A percentile compares a stretch with the other conserved stretches of the same genome.
phyloP scores from a whole-genome alignment of 2,113 vertebrate species.

The Todiramphus saurophagus region DNA sequence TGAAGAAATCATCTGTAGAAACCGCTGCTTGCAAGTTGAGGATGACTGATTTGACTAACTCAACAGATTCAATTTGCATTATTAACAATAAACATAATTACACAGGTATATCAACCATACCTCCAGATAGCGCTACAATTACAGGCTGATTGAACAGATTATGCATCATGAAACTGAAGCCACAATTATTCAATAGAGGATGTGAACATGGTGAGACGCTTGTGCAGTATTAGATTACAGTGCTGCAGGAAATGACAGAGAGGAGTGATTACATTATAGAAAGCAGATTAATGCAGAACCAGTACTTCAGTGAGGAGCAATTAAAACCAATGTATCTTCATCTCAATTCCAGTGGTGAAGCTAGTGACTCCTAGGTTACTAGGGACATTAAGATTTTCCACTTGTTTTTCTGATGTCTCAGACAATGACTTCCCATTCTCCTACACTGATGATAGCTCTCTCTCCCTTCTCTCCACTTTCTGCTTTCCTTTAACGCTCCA shows the following conservation, averaged over 20 bases:
- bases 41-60: conserved; percentile 15
- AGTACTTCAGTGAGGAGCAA: neutral
- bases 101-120: conserved; percentile 4
- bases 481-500: neutral
- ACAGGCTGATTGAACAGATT: conserved; percentile 26
- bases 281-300: neutral
- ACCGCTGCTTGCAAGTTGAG: neutral
- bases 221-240: conserved; percentile 29
- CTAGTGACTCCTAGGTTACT: neutral
- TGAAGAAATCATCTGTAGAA: neutral
- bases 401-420: neutral
- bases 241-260: conserved; percentile 19
- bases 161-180: conserved; percentile 3
- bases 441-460: neutral
- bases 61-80: conserved; percentile 45
- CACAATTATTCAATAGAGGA: conserved; percentile 14
- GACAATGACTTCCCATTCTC: neutral
- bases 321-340: neutral
- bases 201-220: neutral
- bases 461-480: neutral
- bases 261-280: neutral
- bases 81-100: conserved; percentile 63
- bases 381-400: neutral
- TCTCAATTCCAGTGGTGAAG: neutral
- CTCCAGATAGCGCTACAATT: conserved; percentile 34